Percentiles rank a stretch among this genome's conserved stretches.
These are phyloP conservation scores for Leptinotarsa undecemlineata DNA, from an alignment of 1,140 invertebrate genomes.

Conservation along the genomic window DNA sequence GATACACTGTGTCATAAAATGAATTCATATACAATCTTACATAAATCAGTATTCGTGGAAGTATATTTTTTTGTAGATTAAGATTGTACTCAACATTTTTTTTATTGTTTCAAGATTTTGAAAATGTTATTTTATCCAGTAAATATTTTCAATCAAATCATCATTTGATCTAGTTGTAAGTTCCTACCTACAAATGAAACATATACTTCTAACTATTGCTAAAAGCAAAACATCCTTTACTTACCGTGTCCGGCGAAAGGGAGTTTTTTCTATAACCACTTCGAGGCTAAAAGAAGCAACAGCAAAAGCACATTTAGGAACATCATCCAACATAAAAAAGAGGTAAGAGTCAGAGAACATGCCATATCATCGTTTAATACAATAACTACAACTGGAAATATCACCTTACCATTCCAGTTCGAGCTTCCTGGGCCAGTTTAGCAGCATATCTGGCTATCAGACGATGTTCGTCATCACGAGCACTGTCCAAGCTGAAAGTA, in stretches of 20 bases:
- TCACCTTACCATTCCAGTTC: slow-evolving; percentile 73
- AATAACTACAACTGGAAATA: slow-evolving; percentile 22
- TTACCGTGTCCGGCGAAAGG: slow-evolving; percentile 62
- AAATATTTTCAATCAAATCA: too few species aligned
- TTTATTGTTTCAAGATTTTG: too few species aligned
- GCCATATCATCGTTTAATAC: slow-evolving; percentile 3
- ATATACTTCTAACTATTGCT: too few species aligned
- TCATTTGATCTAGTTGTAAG: too few species aligned
- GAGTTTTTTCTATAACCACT: slow-evolving; percentile 60
- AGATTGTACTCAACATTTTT: too few species aligned
- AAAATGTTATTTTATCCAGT: too few species aligned
- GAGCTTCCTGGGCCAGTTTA: slow-evolving; percentile 85
- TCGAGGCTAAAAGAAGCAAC: slow-evolving; percentile 57
- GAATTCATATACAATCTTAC: too few species aligned
- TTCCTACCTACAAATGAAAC: too few species aligned
- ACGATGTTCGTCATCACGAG: slow-evolving; percentile 91
- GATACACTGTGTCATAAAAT: too few species aligned
- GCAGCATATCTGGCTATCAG: slow-evolving; percentile 95
- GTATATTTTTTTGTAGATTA: too few species aligned
- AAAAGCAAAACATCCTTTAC: slow-evolving; percentile 30
- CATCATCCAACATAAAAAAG: slow-evolving; percentile 45
- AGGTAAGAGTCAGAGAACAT: slow-evolving; percentile 22
- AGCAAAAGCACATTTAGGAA: slow-evolving; percentile 55
- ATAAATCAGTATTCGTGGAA: too few species aligned
- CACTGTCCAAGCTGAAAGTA: slow-evolving; percentile 60